Evolutionary conservation across 1,140 invertebrate genomes (phyloP), one percentile per base, ranked within the genome.

Genomic region (Drosophila lacteicornis): DNA sequence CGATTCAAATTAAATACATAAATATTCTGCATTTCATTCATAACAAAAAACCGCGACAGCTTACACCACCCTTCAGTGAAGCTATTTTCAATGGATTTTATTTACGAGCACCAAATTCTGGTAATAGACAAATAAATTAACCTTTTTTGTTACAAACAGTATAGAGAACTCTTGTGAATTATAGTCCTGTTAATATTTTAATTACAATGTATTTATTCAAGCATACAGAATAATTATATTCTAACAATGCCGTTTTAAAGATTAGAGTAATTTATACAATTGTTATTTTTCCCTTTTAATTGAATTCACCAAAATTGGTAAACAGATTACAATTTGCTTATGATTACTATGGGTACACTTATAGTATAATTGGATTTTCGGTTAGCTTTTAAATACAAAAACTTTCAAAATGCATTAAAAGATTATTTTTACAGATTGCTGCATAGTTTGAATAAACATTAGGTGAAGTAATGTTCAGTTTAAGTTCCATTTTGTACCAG

Each of bases 1-100:
- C 25, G 65, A 70, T 78, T 71, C 58, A 66, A 86, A 82, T 82
- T 69, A 65, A 80, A 82, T 61, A 58, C 75, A 82, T 76, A 86
- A 66, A 80, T 80, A 67, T 63, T 15, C 17, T 27, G 33, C 49
- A 40, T 8, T 49, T 46, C 12, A 40, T 36, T 68, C 49, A 70
- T 70, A 17, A 17, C 49, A 73, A 66, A 77, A 53, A 62, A 46
- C 15, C 47, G 36, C 46, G 55, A 50, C 42, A 47, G n/a, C 3
- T 36, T 71, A 61, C 38, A 38, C 51, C 67, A 70, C 22, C 30
- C 40, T 53, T 45, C 4, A 15, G 30, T 27, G 12, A n/a, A 13
- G 40, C 15, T n/a, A 53, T 63, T 7, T 33, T 45, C 27, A 65
- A 55, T 46, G 46, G 25, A 30, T 67, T 46, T 67, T 46, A 68